Conservation (phyloP, 2,113 vertebrate genomes). For the Aviceda subcristata region DNA sequence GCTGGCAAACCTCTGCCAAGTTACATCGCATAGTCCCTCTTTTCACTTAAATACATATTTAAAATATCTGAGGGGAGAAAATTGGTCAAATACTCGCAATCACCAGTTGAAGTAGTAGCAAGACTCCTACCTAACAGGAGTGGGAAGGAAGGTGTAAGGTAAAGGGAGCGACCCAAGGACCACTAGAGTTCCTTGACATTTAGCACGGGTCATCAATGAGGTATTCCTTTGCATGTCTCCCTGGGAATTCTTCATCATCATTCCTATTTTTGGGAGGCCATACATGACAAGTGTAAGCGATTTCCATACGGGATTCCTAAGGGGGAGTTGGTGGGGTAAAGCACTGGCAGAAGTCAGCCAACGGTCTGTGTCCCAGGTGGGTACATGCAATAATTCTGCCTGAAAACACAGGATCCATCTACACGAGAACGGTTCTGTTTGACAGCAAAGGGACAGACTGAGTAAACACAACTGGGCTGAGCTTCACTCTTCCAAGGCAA, state of each 20-base stretch:
- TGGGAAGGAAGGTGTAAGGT: neutral
- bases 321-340: neutral
- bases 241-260: neutral
- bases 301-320: neutral
- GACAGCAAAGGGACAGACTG: neutral
- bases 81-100: neutral
- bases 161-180: neutral
- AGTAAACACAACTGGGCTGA: neutral
- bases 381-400: neutral
- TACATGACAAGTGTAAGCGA: neutral
- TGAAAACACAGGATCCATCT: neutral
- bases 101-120: neutral
- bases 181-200: neutral
- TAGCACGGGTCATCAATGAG: neutral
- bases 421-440: fast-evolving
- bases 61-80: too few relatives aligned
- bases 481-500: neutral
- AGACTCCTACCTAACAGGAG: neutral
- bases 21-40: neutral
- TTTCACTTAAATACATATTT: neutral
- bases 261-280: neutral
- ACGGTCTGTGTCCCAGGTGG: fast-evolving
- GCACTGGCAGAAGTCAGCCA: neutral
- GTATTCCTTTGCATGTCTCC: too few relatives aligned
- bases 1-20: neutral